phyloP scores from a whole-genome alignment of 2,888 invertebrate genomes.

The Xanthia togata region DNA sequence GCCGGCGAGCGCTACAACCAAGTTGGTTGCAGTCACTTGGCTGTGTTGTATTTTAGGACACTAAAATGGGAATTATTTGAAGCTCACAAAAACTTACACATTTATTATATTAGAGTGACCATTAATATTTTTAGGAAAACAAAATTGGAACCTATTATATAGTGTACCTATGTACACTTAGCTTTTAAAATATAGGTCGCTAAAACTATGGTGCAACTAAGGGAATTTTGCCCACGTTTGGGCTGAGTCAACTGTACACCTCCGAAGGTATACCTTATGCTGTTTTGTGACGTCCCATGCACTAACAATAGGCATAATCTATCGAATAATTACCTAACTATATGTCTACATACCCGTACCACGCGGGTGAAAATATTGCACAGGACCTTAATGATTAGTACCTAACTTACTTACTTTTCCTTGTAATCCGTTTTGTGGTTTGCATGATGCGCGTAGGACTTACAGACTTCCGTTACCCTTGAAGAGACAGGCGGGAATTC shows the following conservation, averaged over 20 bases:
- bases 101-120: not conserved
- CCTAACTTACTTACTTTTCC: not conserved
- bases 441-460: not conserved
- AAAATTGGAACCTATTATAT: too few relatives aligned
- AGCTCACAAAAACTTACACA: not conserved
- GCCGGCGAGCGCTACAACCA: not conserved
- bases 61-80: not conserved
- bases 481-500: not conserved
- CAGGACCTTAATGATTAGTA: too few relatives aligned
- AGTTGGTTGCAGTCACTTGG: not conserved
- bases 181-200: too few relatives aligned
- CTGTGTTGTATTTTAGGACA: not conserved
- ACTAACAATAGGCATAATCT: not conserved
- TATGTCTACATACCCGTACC: too few relatives aligned
- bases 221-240: not conserved
- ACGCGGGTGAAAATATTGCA: not conserved
- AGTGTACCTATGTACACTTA: too few relatives aligned
- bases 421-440: constrained; percentile 16
- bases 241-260: not conserved
- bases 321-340: too few relatives aligned
- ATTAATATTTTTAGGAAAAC: too few relatives aligned
- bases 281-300: not conserved
- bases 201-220: not conserved
- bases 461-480: not conserved
- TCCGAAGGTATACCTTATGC: not conserved